Evolutionary conservation across 2,888 invertebrate species (phyloP).

Genomic region (Oligia fasciuncula): DNA sequence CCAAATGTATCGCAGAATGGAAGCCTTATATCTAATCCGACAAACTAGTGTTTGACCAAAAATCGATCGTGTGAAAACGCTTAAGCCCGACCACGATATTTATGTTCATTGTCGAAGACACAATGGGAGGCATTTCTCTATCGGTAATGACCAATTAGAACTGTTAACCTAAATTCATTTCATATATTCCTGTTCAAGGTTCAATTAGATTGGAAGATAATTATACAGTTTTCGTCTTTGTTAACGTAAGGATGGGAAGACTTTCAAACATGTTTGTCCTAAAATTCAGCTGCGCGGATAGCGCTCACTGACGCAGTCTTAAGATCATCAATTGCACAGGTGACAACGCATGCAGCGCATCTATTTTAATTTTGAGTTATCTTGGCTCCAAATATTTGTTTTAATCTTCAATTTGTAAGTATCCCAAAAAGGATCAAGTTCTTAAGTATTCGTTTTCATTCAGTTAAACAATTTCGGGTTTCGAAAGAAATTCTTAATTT

Average conservation of each 20-base stretch:
- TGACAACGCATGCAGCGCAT: not conserved
- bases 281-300: not conserved
- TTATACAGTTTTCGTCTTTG: not conserved
- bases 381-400: not conserved
- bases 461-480: slow-evolving; percentile 10
- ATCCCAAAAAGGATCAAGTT: slow-evolving; percentile 7
- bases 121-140: slow-evolving; percentile 16
- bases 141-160: slow-evolving; percentile 30
- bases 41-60: slow-evolving; percentile 27
- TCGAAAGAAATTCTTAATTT: not conserved
- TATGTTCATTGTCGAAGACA: slow-evolving; percentile 17
- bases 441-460: not conserved
- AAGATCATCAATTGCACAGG: not conserved
- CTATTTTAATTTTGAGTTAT: not conserved
- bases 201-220: not conserved
- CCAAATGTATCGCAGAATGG: slow-evolving; percentile 29
- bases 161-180: slow-evolving; percentile 16
- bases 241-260: not conserved
- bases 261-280: not conserved
- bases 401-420: not conserved
- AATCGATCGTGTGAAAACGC: slow-evolving; percentile 36
- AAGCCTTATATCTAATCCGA: slow-evolving; percentile 37
- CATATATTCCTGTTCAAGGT: not conserved
- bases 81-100: not conserved
- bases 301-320: not conserved